Evolutionary conservation across 2,797 vertebrate species (phyloP).

Genomic region (Bradypodion ventrale): DNA sequence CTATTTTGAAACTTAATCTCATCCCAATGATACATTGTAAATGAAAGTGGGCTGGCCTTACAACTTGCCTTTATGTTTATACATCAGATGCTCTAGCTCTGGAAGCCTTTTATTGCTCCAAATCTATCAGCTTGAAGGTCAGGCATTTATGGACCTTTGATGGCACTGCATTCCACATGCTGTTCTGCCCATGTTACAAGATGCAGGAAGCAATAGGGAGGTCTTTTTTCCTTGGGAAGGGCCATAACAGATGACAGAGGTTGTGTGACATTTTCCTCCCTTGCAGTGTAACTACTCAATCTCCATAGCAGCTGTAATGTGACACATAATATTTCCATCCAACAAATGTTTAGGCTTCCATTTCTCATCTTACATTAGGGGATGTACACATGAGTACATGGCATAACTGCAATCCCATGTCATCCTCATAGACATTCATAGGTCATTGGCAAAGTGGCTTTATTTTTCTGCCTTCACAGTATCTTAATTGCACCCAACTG

Average conservation of each 20-base stretch:
- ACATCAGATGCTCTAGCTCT: constrained; percentile 67
- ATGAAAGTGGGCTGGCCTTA: constrained; percentile 64
- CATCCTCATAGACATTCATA: not conserved
- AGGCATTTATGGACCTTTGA: constrained; percentile 75
- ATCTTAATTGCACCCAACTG: not conserved
- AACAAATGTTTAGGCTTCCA: constrained; percentile 55
- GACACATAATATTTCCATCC: constrained; percentile 63
- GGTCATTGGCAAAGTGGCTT: constrained; percentile 40
- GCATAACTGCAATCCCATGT: constrained; percentile 38
- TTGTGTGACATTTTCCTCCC: constrained; percentile 61
- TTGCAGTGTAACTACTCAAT: constrained; percentile 60
- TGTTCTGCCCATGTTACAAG: constrained; percentile 63
- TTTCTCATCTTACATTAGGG: constrained; percentile 53
- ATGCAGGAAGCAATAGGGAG: constrained; percentile 65
- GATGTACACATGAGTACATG: constrained; percentile 28
- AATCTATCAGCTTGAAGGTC: constrained; percentile 74
- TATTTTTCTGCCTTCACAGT: constrained; percentile 7
- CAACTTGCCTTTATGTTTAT: constrained; percentile 69
- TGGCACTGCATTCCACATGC: constrained; percentile 73
- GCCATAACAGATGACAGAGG: constrained; percentile 56
- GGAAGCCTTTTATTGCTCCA: constrained; percentile 75
- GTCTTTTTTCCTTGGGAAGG: constrained; percentile 70
- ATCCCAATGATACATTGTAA: constrained; percentile 54
- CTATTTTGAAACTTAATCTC: constrained; percentile 61
- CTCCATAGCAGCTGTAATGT: constrained; percentile 42